Evolutionary conservation across 53 echinoderm and acorn worm genomes (phyloP).

Genomic region (Zoroaster sp.): DNA sequence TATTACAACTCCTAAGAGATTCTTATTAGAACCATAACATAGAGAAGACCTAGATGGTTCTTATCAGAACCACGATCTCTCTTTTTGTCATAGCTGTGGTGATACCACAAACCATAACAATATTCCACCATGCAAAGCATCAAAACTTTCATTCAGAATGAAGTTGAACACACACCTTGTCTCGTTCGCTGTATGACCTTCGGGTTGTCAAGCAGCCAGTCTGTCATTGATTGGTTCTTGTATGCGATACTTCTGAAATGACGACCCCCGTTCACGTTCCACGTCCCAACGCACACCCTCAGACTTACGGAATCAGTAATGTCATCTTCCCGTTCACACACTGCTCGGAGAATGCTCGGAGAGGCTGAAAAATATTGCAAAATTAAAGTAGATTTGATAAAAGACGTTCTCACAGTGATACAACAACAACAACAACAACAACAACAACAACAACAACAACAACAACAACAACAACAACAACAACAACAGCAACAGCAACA

Average conservation of each 20-base stretch:
- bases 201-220: slow-evolving; percentile 93
- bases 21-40: not conserved
- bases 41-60: not conserved
- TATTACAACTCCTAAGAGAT: not conserved
- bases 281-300: slow-evolving; percentile 79
- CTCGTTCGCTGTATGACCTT: slow-evolving; percentile 40
- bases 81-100: not conserved
- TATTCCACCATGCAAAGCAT: not conserved
- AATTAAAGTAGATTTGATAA: not conserved
- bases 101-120: not conserved
- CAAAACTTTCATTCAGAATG: not conserved
- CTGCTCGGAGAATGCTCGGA: slow-evolving; percentile 65
- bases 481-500: not conserved
- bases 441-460: not conserved
- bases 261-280: slow-evolving; percentile 86
- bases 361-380: slow-evolving; percentile 35
- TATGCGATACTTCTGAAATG: slow-evolving; percentile 82
- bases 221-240: slow-evolving; percentile 88
- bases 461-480: not conserved
- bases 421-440: no score
- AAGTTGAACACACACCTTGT: slow-evolving; percentile 60
- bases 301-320: slow-evolving; percentile 70
- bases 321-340: slow-evolving; percentile 78
- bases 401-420: not conserved
- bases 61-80: not conserved